phyloP scores from a whole-genome alignment of 2,888 invertebrate species.

The Sycophila texana region DNA sequence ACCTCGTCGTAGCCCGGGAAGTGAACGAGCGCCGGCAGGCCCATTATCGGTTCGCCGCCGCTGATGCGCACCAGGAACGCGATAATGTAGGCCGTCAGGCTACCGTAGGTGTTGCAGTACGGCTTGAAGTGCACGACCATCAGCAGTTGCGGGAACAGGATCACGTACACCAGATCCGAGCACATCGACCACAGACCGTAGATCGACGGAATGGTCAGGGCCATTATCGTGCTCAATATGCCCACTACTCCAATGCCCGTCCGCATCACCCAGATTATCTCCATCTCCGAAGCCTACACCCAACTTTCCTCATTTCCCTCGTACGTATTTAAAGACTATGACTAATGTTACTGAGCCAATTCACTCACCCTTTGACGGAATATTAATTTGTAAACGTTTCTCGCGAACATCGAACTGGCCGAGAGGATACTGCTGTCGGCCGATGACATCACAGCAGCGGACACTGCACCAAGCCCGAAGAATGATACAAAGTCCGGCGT shows the following conservation, averaged over 20 bases:
- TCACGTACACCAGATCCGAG: constrained; percentile 98
- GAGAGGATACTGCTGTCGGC: constrained; percentile 99
- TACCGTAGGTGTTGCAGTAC: constrained; percentile 98
- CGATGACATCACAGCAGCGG: constrained; percentile 99
- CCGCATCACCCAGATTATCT: constrained; percentile 98
- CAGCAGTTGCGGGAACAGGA: constrained; percentile 97
- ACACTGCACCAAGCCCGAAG: constrained; percentile 98
- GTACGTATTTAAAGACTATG: not conserved
- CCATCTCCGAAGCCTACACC: constrained; percentile 93
- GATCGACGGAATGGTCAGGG: constrained; percentile 96
- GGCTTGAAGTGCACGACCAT: constrained; percentile 98
- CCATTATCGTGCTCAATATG: constrained; percentile 94
- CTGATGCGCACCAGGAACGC: constrained; percentile 89
- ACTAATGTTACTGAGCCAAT: too few relatives aligned
- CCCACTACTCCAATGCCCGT: constrained; percentile 94
- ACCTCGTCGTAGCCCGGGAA: constrained; percentile 89
- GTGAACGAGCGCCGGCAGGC: constrained; percentile 88
- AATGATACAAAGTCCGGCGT: constrained; percentile 98
- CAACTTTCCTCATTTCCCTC: not conserved
- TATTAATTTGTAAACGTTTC: constrained; percentile 98
- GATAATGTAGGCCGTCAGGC: constrained; percentile 90
- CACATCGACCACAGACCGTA: constrained; percentile 99
- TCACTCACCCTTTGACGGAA: constrained; percentile 88
- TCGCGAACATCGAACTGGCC: constrained; percentile 98
- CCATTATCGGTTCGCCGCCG: constrained; percentile 91